These are phyloP conservation scores for Siniperca undulata DNA, from an alignment of 2,797 vertebrate genomes.

Conservation along the genomic window DNA sequence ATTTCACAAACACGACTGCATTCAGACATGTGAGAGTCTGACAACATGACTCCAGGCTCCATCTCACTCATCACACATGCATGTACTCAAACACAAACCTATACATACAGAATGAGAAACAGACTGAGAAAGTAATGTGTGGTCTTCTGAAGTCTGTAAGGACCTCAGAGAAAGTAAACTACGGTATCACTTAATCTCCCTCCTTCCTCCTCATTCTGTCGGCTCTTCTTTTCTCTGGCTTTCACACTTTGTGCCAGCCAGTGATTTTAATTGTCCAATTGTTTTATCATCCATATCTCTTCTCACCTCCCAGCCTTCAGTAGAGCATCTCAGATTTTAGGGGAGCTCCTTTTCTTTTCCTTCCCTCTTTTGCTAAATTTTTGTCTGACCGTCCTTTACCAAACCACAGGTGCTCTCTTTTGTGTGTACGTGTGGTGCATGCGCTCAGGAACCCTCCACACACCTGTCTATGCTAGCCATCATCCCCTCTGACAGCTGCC, in stretches of 20 bases:
- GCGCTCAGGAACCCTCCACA: conserved; percentile 29
- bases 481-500: conserved; percentile 76
- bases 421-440: conserved; percentile 37
- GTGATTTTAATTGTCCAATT: conserved; percentile 12
- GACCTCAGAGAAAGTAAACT: conserved; percentile 2
- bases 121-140: background rate
- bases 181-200: background rate
- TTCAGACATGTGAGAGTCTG: conserved; percentile 59
- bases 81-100: background rate
- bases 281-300: conserved; percentile 29
- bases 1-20: conserved; percentile 51
- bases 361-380: conserved; percentile 24
- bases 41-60: conserved; percentile 60
- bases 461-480: conserved; percentile 62
- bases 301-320: background rate
- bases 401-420: conserved; percentile 30
- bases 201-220: conserved; percentile 2
- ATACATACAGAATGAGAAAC: conserved; percentile 12
- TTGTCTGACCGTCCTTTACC: conserved; percentile 13
- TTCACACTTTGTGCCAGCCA: background rate
- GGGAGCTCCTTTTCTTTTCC: background rate
- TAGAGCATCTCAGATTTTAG: background rate
- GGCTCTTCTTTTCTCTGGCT: background rate
- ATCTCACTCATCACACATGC: conserved; percentile 27
- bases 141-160: background rate